phyloP scores from a whole-genome alignment of 2,888 invertebrate genomes.

The Sphaerolaimus hirsutus region DNA sequence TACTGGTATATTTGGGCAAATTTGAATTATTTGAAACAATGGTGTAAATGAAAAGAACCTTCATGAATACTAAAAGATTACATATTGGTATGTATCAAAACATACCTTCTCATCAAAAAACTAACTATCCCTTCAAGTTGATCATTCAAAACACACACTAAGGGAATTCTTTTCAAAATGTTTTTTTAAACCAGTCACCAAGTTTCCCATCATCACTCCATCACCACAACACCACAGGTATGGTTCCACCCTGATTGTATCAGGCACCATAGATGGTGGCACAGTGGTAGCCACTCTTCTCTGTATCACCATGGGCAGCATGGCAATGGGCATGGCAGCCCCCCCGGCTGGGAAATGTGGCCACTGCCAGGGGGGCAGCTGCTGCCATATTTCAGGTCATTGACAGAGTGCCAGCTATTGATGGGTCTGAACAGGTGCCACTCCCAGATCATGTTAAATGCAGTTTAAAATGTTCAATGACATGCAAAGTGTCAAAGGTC shows the following conservation, averaged over 20 bases:
- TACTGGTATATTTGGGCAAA: slow-evolving; percentile 9
- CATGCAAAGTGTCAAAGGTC: too few species aligned
- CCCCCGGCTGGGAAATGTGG: slow-evolving; percentile 55
- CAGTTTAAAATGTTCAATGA: too few species aligned
- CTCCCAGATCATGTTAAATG: too few species aligned
- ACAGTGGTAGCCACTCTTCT: slow-evolving; percentile 8
- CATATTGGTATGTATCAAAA: too few species aligned
- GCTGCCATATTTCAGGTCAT: slow-evolving; percentile 33
- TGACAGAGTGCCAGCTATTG: slow-evolving; percentile 28
- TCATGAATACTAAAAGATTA: neutral
- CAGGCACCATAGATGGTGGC: slow-evolving; percentile 6
- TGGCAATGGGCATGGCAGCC: slow-evolving; percentile 45
- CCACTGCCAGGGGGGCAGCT: slow-evolving; percentile 52
- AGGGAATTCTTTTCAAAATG: too few species aligned
- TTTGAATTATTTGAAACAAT: too few species aligned
- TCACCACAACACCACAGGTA: slow-evolving; percentile 8
- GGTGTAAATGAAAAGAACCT: neutral
- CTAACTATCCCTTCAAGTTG: too few species aligned
- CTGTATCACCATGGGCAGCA: slow-evolving; percentile 28
- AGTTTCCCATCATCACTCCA: too few species aligned
- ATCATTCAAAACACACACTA: too few species aligned
- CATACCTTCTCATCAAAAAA: too few species aligned
- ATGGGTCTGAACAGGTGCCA: too few species aligned
- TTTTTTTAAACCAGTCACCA: too few species aligned
- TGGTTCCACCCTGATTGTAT: slow-evolving; percentile 14